Conservation (phyloP, 2,888 invertebrate species). For the Ochropacha duplaris region DNA sequence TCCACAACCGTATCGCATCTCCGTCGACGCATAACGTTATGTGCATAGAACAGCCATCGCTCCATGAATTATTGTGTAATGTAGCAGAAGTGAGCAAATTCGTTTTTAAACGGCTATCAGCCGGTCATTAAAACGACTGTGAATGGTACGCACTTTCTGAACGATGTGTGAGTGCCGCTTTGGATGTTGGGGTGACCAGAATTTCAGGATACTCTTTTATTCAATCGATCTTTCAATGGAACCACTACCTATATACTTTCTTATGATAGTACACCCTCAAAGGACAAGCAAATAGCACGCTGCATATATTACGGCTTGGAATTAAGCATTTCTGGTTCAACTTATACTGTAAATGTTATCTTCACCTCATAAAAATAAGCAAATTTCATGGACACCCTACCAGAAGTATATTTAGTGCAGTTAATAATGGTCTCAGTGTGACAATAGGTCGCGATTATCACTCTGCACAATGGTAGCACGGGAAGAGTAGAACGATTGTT, state of each 20-base stretch:
- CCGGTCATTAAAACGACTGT: conserved; percentile 76
- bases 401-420: conserved; percentile 70
- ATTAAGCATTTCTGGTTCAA: too few relatives aligned
- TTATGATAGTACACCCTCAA: too few relatives aligned
- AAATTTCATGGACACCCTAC: conserved; percentile 43
- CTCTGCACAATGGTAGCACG: conserved; percentile 54
- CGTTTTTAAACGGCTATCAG: conserved; percentile 84
- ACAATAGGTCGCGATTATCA: conserved; percentile 72
- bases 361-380: too few relatives aligned
- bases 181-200: conserved; percentile 48
- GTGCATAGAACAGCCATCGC: conserved; percentile 24
- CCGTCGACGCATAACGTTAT: conserved; percentile 24
- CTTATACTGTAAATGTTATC: too few relatives aligned
- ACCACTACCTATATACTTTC: too few relatives aligned
- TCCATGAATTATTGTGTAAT: conserved; percentile 73
- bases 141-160: conserved; percentile 60
- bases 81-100: conserved; percentile 84
- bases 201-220: neutral
- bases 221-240: too few relatives aligned
- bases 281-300: too few relatives aligned
- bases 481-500: conserved; percentile 58
- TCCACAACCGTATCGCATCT: conserved; percentile 37
- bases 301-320: too few relatives aligned
- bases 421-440: conserved; percentile 59
- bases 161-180: conserved; percentile 45